These are phyloP conservation scores for Anguilla megastoma DNA, from an alignment of 2,797 vertebrate genomes.

Conservation along the genomic window DNA sequence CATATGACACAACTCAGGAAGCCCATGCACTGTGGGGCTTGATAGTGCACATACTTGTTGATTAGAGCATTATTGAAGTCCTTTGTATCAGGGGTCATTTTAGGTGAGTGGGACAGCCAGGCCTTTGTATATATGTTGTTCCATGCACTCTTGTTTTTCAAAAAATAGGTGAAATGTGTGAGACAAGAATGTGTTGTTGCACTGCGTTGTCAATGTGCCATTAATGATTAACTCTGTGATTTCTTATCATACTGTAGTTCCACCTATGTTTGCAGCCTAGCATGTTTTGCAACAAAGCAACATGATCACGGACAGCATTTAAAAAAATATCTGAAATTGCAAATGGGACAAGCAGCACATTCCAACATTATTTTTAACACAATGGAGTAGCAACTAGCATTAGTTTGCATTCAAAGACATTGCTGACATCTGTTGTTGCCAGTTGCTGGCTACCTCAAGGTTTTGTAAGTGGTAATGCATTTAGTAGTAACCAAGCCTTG, in stretches of 20 bases:
- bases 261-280: background rate
- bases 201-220: too few species aligned
- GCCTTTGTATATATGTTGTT: background rate
- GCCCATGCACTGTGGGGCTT: background rate
- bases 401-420: too few species aligned
- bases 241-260: background rate
- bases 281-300: background rate
- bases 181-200: background rate
- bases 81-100: background rate
- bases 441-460: too few species aligned
- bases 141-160: background rate
- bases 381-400: too few species aligned
- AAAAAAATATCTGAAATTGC: background rate
- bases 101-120: background rate
- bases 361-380: too few species aligned
- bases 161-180: background rate
- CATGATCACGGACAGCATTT: background rate
- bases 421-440: too few species aligned
- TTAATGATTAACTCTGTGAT: background rate
- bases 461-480: too few species aligned
- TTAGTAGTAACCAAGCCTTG: too few species aligned
- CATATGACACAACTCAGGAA: background rate
- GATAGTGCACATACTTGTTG: background rate
- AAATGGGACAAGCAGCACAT: background rate
- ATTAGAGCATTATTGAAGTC: background rate